phyloP scores from a whole-genome alignment of 2,797 vertebrate species.

The Spheniscus humboldti region DNA sequence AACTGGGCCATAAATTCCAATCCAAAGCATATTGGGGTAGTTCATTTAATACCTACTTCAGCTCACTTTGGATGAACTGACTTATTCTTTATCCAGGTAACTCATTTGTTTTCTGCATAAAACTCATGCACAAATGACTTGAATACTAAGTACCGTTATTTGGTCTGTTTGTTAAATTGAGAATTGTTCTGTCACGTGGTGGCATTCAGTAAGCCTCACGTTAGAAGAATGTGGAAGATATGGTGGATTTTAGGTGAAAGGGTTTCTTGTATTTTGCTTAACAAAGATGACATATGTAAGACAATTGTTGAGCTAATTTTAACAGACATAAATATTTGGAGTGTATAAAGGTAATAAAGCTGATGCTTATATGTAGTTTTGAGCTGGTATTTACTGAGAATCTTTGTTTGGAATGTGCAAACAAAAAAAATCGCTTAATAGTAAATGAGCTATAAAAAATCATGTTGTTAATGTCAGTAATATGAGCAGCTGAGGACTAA shows the following conservation, averaged over 20 bases:
- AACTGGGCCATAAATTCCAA: not conserved
- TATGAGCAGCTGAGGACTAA: conserved; percentile 1
- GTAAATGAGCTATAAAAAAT: conserved; percentile 7
- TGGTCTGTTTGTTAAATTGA: not conserved
- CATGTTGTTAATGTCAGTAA: not conserved
- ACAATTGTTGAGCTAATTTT: not conserved
- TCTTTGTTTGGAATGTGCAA: not conserved
- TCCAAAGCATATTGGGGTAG: not conserved
- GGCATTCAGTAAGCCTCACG: not conserved
- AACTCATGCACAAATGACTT: not conserved
- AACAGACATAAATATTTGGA: not conserved
- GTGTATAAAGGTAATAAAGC: not conserved
- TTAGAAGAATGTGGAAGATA: not conserved
- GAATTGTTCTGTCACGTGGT: not conserved
- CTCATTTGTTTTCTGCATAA: not conserved
- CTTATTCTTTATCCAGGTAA: not conserved
- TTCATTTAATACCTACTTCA: not conserved
- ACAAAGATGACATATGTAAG: not conserved
- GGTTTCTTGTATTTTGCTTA: not conserved
- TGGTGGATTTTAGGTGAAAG: not conserved
- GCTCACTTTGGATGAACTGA: not conserved
- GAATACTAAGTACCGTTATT: not conserved
- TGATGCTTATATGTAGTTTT: not conserved
- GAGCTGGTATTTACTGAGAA: not conserved
- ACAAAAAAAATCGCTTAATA: not conserved